phyloP scores from a whole-genome alignment of 2,113 vertebrate species.

The Hippopotamus amphibius region DNA sequence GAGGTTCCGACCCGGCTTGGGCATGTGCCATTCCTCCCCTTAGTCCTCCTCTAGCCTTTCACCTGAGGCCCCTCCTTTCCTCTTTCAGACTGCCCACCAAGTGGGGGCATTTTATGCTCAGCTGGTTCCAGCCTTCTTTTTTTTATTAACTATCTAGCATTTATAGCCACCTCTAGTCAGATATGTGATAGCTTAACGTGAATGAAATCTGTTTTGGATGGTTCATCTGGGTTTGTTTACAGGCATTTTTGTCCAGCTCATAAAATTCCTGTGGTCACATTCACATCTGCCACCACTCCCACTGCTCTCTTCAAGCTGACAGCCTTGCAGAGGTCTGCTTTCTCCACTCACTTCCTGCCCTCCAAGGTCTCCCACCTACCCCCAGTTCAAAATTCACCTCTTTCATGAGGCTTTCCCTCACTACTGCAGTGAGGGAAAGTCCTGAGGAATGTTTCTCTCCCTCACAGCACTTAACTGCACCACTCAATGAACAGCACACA shows the following conservation, averaged over 20 bases:
- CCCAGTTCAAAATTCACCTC: neutral
- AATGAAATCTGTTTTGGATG: neutral
- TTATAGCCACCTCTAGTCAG: neutral
- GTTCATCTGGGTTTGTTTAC: neutral
- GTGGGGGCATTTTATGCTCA: neutral
- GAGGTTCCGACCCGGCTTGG: neutral
- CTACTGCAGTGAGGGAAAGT: too few relatives aligned
- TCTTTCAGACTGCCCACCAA: neutral
- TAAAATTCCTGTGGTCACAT: neutral
- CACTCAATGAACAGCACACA: neutral
- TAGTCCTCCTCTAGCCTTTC: neutral
- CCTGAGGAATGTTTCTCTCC: neutral
- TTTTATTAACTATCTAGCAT: neutral
- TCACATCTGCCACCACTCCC: neutral
- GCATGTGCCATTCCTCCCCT: neutral
- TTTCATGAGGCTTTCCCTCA: neutral
- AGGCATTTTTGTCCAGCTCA: constrained; percentile 9
- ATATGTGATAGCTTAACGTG: neutral
- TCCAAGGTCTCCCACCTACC: neutral
- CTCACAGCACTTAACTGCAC: neutral
- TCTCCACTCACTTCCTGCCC: neutral
- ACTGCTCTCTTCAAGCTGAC: neutral
- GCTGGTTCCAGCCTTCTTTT: neutral
- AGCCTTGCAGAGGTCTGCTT: neutral
- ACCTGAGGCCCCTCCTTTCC: neutral